Evolutionary conservation across 2,113 vertebrate genomes (phyloP), one percentile per base, ranked within the genome.

Genomic region (Mastomys coucha): DNA sequence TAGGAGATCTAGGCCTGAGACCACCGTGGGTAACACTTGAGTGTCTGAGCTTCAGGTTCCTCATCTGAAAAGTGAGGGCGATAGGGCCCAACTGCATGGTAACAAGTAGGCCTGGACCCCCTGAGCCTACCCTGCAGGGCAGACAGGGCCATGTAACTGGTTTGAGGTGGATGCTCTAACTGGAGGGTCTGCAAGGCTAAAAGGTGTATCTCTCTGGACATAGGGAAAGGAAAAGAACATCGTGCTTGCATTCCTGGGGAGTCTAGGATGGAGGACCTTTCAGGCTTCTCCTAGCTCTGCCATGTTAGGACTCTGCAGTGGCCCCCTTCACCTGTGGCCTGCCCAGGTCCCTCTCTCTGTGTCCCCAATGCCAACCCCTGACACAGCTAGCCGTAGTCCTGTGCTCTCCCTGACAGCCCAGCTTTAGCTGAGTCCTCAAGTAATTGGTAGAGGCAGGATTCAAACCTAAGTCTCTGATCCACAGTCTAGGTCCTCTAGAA

Each of bases 111-210:
- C 39, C 5, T 10, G 19, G 36, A 3, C 17, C 2, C 49, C n/a
- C 0, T 9, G 78, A 87, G 11, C 56, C 24, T 20, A 31, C 36
- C 31, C 7, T 31, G 3, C 3, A 0, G 4, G 17, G 0, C n/a
- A n/a, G 31, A 78, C 28, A 69, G 31, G 82, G 19, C 39, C 39
- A 11, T 22, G 36, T 11, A 9, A 2, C 2, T 26, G 42, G 24
- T 28, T 1, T 7, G 4, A 17, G 60, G 53, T 36, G 42, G 65
- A 81, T 17, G 9, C 1, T 7, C 56, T 78, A 7, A 11, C 49
- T 2, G 1, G 60, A 87, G 33, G 42, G 22, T 12, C 22, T 80
- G 14, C 53, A 56, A 39, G 26, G 20, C 19, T 60, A 14, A 13
- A 22, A 93, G 19, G 33, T 5, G 0, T 19, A 4, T 8, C 2